Evolutionary conservation across 1,140 invertebrate genomes (phyloP).

Genomic region (Laupala kohalensis): DNA sequence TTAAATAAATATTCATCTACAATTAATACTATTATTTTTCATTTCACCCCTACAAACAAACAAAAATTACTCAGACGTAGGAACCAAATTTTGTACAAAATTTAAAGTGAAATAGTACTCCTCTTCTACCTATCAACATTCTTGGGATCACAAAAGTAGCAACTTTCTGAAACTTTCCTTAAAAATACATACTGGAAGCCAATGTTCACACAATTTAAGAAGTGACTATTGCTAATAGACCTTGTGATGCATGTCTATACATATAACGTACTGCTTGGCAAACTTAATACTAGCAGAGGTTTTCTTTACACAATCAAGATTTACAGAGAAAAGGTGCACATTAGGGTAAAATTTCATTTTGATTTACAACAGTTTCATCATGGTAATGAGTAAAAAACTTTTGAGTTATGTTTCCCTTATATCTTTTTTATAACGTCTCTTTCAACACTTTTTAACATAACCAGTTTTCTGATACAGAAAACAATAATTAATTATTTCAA

Average conservation of each 20-base stretch:
- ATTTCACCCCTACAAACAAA: not conserved
- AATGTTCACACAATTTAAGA: not conserved
- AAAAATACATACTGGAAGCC: not conserved
- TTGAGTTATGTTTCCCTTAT: not conserved
- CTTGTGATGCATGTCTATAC: no score
- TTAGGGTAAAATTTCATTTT: conserved; percentile 4
- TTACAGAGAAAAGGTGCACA: not conserved
- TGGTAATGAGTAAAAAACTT: not conserved
- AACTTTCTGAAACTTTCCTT: no score
- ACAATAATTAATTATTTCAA: conserved; percentile 11
- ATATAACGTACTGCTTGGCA: not conserved
- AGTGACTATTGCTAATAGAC: no score
- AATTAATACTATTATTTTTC: not conserved
- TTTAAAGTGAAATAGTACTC: no score
- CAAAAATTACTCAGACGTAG: no score
- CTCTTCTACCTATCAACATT: no score
- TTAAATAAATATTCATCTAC: no score
- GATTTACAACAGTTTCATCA: conserved; percentile 5
- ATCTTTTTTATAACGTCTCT: not conserved
- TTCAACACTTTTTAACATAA: conserved; percentile 4
- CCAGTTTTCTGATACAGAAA: conserved; percentile 14
- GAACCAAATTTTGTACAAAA: no score
- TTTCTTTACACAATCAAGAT: not conserved
- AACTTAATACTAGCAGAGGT: not conserved
- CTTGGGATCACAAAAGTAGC: no score